A percentile compares a stretch with the other conserved stretches of the same genome.
phyloP scores from a whole-genome alignment of 2,113 vertebrate genomes.

The Melanostigma gelatinosum region DNA sequence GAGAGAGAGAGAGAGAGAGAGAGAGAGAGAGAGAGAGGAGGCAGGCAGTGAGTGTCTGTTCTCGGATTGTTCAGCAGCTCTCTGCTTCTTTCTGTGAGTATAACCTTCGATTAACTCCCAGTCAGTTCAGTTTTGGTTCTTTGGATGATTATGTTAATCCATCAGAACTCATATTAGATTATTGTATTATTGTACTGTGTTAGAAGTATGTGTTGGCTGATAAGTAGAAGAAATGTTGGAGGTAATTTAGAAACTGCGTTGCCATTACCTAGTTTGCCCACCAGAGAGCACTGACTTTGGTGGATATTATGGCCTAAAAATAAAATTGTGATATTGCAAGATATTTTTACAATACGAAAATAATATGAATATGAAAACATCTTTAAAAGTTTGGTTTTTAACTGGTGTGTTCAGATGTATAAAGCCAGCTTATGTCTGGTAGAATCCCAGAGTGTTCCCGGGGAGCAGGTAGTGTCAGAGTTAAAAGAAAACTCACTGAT shows the following conservation, averaged over 20 bases:
- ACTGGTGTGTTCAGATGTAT: background rate
- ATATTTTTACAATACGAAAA: background rate
- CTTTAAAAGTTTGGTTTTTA: no score
- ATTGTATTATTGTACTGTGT: background rate
- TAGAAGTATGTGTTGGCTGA: background rate
- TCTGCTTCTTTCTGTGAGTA: constrained; percentile 49
- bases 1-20: background rate
- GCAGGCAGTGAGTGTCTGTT: constrained; percentile 1
- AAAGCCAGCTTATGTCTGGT: background rate
- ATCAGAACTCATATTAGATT: background rate
- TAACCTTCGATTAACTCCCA: background rate
- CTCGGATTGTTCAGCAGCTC: constrained; percentile 42
- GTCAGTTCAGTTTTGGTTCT: background rate
- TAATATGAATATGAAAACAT: background rate
- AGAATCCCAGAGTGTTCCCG: background rate
- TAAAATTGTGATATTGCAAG: background rate
- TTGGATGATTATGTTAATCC: background rate
- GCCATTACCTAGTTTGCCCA: background rate
- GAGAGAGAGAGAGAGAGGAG: background rate
- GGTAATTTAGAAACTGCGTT: background rate
- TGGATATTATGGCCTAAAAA: background rate
- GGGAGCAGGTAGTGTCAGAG: background rate
- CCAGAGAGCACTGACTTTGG: constrained; percentile 8
- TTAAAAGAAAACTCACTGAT: background rate
- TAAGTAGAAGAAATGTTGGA: background rate